A percentile compares a stretch with the other conserved stretches of the same genome.
Conservation (phyloP, 2,888 invertebrate species). For the Phaonia tiefii region DNA sequence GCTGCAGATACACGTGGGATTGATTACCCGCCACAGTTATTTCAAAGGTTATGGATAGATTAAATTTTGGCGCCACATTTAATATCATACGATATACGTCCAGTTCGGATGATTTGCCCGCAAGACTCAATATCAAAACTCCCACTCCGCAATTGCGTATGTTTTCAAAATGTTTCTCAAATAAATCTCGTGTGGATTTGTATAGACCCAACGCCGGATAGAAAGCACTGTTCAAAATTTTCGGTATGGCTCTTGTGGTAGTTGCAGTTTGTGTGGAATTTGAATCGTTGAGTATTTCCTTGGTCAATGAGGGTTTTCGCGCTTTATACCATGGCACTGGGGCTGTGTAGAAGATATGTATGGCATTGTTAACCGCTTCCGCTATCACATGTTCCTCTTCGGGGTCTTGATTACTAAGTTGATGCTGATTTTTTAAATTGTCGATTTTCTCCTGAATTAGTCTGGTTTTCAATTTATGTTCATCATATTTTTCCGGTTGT, state of each 20-base stretch:
- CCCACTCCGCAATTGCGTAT: slow-evolving; percentile 83
- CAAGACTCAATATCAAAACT: slow-evolving; percentile 83
- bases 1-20: slow-evolving; percentile 81
- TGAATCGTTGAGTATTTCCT: slow-evolving; percentile 64
- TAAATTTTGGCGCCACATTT: slow-evolving; percentile 80
- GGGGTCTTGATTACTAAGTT: slow-evolving; percentile 70
- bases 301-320: slow-evolving; percentile 70
- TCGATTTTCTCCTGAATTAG: slow-evolving; percentile 79
- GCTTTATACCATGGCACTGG: slow-evolving; percentile 80
- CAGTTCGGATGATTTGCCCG: slow-evolving; percentile 74
- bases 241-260: slow-evolving; percentile 64
- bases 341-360: slow-evolving; percentile 80
- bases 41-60: slow-evolving; percentile 83
- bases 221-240: slow-evolving; percentile 77
- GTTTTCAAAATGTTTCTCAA: slow-evolving; percentile 84
- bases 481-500: slow-evolving; percentile 80
- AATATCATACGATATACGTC: slow-evolving; percentile 79
- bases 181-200: slow-evolving; percentile 77
- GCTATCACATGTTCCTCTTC: slow-evolving; percentile 74
- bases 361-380: slow-evolving; percentile 74
- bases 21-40: slow-evolving; percentile 83
- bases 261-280: slow-evolving; percentile 40
- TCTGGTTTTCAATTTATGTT: slow-evolving; percentile 78
- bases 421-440: slow-evolving; percentile 73
- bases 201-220: slow-evolving; percentile 79